These are phyloP conservation scores for Conomelus anceps DNA, from an alignment of 2,888 invertebrate species.

Conservation along the genomic window DNA sequence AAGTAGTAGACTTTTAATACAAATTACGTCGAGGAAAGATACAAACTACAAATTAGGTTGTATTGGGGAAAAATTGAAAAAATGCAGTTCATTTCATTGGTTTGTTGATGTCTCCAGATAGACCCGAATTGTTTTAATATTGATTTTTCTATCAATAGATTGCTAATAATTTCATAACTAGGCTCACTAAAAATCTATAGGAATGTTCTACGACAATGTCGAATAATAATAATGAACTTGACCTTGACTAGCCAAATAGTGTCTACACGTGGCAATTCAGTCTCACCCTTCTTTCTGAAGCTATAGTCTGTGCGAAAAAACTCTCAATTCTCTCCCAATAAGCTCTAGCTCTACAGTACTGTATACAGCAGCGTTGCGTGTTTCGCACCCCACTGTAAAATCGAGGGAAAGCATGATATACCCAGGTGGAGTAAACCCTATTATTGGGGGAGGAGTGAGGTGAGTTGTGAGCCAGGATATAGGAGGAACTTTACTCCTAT, in stretches of 20 bases:
- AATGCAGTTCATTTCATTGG: too few species aligned
- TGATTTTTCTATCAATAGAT: not conserved
- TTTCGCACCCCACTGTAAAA: not conserved
- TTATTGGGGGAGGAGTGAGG: not conserved
- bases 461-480: not conserved
- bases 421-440: not conserved
- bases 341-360: not conserved
- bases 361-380: not conserved
- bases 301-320: not conserved
- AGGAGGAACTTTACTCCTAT: not conserved
- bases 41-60: too few species aligned
- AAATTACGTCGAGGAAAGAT: too few species aligned
- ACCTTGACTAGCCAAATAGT: not conserved
- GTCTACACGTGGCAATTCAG: not conserved
- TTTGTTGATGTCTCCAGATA: too few species aligned
- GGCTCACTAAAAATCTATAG: not conserved
- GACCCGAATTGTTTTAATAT: too few species aligned
- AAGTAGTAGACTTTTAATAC: too few species aligned
- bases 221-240: not conserved
- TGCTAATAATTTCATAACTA: not conserved
- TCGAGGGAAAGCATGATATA: not conserved
- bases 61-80: too few species aligned
- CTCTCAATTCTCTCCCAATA: not conserved
- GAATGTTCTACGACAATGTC: not conserved
- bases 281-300: not conserved